Base-by-base conservation (phyloP, 2,113 vertebrate species). In the Pteronura brasiliensis region DNA sequence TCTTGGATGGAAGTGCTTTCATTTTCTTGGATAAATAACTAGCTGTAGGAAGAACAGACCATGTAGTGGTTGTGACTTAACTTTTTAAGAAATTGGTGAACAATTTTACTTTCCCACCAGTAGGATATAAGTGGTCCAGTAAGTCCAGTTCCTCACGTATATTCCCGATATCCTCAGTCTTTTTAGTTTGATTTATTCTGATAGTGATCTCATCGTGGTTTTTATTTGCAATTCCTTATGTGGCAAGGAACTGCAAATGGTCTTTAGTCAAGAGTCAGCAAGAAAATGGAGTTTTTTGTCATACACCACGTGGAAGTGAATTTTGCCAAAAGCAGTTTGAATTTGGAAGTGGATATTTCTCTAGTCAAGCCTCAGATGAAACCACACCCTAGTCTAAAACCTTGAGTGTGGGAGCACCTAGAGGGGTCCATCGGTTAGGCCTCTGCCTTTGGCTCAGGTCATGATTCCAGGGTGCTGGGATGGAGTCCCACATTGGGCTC, bases 391-490 rank as follows among this genome's bases (percentile, higher is more conserved):
- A 29, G 14, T 23, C 17, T 36, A 31, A 63, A 36, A 36, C 34
- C 14, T 80, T 69, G 42, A 52, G 7, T 39, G 25, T 31, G 67
- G 18, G 29, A 29, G 63, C 2, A 1, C 6, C 13, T 31, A 5
- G 29, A 6, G 31, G 63, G 29, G 1, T 65, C 12, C 13, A 6
- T 15, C 0, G 2, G 29, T 65, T 31, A 31, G 31, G 29, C 5
- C 1, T 15, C 63, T 65, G 63, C 13, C 63, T 65, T 65, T 14
- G 5, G 63, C 13, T 65, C 63, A 31, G 29, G 63, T 65, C 63
- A 15, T 65, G 29, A 65, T 65, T 29, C 63, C 6, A 1, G 29
- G 63, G 63, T 65, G 5, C 29, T 31, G 63, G 63, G 29, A 31
- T 31, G 13, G 29, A 65, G 63, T 13, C 63, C 63, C 29, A 31